These are phyloP conservation scores for Anastatus disparis DNA, from an alignment of 1,140 invertebrate genomes.

Conservation along the genomic window DNA sequence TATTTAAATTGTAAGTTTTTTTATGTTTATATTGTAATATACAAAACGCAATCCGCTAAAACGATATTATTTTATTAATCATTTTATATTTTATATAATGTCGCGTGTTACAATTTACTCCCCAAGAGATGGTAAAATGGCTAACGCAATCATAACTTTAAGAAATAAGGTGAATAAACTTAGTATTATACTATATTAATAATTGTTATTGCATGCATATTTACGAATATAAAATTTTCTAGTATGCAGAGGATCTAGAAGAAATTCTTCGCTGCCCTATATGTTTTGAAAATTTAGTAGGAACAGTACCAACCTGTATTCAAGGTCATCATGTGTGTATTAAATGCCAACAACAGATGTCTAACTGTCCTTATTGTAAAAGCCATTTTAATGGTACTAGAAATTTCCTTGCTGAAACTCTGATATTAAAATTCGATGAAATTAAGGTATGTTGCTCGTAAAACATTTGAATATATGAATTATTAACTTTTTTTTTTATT, in stretches of 20 bases:
- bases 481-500: not conserved
- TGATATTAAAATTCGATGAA: conserved; percentile 47
- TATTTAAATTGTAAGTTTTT: too few relatives aligned
- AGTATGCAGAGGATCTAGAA: conserved; percentile 50
- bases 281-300: conserved; percentile 47
- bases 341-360: conserved; percentile 39
- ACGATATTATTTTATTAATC: too few relatives aligned
- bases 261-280: conserved; percentile 54
- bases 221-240: not conserved
- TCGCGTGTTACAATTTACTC: too few relatives aligned
- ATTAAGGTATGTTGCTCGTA: conserved; percentile 53
- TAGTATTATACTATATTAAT: not conserved
- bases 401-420: conserved; percentile 48
- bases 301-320: conserved; percentile 44
- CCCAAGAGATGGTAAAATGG: too few relatives aligned
- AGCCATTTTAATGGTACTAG: conserved; percentile 41
- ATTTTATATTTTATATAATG: too few relatives aligned
- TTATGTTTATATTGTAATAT: too few relatives aligned
- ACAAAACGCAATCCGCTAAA: too few relatives aligned
- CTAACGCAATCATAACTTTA: not conserved
- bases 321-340: conserved; percentile 54
- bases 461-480: not conserved
- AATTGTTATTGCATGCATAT: not conserved
- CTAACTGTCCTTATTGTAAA: conserved; percentile 50
- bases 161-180: not conserved